Evolutionary conservation across 2,888 invertebrate genomes (phyloP).

Genomic region (Tachystola acroxantha): DNA sequence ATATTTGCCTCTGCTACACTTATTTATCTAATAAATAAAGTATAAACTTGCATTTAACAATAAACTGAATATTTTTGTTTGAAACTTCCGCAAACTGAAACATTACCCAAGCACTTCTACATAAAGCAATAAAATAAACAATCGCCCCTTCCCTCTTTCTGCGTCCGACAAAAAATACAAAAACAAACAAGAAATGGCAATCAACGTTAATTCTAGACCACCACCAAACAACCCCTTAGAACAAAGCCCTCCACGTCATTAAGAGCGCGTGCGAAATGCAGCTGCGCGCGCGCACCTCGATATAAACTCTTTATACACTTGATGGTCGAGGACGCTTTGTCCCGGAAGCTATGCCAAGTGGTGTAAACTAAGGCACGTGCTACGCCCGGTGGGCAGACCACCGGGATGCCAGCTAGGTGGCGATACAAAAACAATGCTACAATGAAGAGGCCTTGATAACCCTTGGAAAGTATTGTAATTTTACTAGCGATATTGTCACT

Average conservation of each 20-base stretch:
- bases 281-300: conserved; percentile 42
- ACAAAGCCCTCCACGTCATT: conserved; percentile 50
- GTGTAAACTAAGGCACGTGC: conserved; percentile 57
- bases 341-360: conserved; percentile 36
- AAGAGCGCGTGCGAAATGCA: conserved; percentile 62
- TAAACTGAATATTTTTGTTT: too few relatives aligned
- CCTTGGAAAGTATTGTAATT: too few relatives aligned
- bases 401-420: conserved; percentile 13
- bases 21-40: too few relatives aligned
- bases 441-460: conserved; percentile 1
- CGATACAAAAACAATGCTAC: conserved; percentile 1
- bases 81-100: too few relatives aligned
- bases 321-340: conserved; percentile 28
- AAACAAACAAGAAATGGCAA: conserved; percentile 40
- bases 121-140: too few relatives aligned
- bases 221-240: conserved; percentile 26
- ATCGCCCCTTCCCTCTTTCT: too few relatives aligned
- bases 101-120: too few relatives aligned
- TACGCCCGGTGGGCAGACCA: conserved; percentile 41
- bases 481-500: too few relatives aligned
- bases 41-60: too few relatives aligned
- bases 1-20: too few relatives aligned
- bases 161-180: background rate
- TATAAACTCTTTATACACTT: background rate
- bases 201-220: conserved; percentile 59